Conservation (phyloP, 1,140 invertebrate species). For the Gonatopus flavifemur region DNA sequence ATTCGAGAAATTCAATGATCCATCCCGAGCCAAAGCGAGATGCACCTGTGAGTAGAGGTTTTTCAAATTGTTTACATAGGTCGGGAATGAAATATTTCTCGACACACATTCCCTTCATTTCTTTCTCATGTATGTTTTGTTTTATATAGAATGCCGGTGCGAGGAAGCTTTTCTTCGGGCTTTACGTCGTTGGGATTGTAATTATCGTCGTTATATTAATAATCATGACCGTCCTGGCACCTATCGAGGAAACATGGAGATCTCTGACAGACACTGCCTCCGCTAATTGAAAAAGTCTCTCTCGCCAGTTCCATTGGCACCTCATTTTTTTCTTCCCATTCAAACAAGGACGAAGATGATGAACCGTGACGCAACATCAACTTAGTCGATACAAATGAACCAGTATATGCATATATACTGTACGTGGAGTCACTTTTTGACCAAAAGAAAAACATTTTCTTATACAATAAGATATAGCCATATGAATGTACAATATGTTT, state of each 20-base stretch:
- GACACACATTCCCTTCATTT: not conserved
- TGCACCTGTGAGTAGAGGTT: constrained; percentile 74
- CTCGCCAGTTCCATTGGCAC: too few species aligned
- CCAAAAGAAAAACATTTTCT: too few species aligned
- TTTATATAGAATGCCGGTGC: constrained; percentile 71
- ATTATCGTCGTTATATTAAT: constrained; percentile 68
- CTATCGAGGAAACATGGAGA: constrained; percentile 64
- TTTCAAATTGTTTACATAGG: too few species aligned
- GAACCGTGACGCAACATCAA: too few species aligned
- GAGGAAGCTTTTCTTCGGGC: constrained; percentile 71
- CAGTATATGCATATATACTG: too few species aligned
- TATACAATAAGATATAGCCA: too few species aligned
- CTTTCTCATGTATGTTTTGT: constrained; percentile 14
- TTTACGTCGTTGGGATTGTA: constrained; percentile 71
- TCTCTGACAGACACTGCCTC: constrained; percentile 34
- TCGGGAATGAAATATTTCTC: not conserved
- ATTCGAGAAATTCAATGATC: constrained; percentile 60
- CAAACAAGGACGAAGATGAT: too few species aligned
- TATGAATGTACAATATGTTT: too few species aligned
- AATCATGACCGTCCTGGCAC: constrained; percentile 73
- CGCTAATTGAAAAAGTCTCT: constrained; percentile 28
- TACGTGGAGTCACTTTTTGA: too few species aligned
- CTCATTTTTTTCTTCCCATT: too few species aligned
- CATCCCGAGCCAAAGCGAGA: constrained; percentile 71
- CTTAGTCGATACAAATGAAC: too few species aligned